Base-by-base conservation (phyloP, 92 coral and sea anemone genomes). In the Palythoa caribaeorum region DNA sequence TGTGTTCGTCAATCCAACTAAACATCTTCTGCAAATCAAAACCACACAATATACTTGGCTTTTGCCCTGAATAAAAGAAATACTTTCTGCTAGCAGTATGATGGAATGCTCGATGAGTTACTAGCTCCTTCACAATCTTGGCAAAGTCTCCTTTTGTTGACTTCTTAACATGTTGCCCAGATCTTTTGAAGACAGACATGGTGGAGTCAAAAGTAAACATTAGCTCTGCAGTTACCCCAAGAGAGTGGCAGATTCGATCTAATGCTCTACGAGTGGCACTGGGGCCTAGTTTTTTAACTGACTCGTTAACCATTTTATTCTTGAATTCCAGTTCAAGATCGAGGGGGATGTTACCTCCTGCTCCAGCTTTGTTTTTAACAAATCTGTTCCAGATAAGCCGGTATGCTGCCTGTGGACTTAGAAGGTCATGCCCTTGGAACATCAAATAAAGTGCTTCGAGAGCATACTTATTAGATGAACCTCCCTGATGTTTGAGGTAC, bases 351-450 rank as follows among this genome's bases (percentile, higher is more conserved):
- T 89, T 89, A 21, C 78, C 68, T 28, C 73, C 87, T 76, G 63
- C 60, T 52, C 92, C 83, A 54, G 60, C 60, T 54, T 83, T 68
- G 78, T 89, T 88, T 55, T 88, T 88, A 16, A 78, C 63, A 62
- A 65, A 88, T 15, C 81, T 51, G 68, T 88, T 88, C 90, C 90
- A 88, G 39, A 88, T 79, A 21, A 88, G 53, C 38, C 76, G 73
- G 50, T 94, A 94, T 17, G 98, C 86, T 89, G 94, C 89, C 55
- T 80, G 87, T 0, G 98, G 95, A 75, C 95, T 95, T 15, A 93
- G 73, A 38, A 95, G 89, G 14, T 94, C 93, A 90, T 92, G 50
- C 10, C 87, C 90, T 44, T 94, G 98, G 66, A 88, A 94, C 92
- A 94, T 92, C 83, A 90, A 81, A 66, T 94, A 94, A 65, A 94